Evolutionary conservation across 2,888 invertebrate species (phyloP).

Genomic region (Xestia sexstrigata): DNA sequence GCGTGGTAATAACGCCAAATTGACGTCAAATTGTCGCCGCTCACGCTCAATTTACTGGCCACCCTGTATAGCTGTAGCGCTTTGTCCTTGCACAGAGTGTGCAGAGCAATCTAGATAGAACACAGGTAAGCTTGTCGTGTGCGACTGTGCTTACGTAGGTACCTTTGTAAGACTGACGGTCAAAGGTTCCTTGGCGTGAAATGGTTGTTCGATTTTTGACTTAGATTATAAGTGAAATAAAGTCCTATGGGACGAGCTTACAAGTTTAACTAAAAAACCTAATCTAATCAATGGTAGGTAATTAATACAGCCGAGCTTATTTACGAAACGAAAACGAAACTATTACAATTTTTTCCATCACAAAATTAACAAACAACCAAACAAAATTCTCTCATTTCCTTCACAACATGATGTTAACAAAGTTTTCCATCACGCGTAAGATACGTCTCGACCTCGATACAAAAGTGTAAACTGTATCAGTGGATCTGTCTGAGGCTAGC

Average conservation of each 20-base stretch:
- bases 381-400: slow-evolving; percentile 5
- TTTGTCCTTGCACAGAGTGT: slow-evolving; percentile 40
- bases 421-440: slow-evolving; percentile 45
- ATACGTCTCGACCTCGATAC: slow-evolving; percentile 25
- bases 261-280: neutral
- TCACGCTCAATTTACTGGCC: slow-evolving; percentile 70
- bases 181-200: neutral
- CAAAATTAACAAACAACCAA: slow-evolving; percentile 1
- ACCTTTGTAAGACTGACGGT: neutral
- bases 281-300: neutral
- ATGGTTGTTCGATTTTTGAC: neutral
- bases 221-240: neutral
- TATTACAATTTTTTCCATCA: neutral
- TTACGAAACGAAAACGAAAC: neutral
- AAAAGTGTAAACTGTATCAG: slow-evolving; percentile 57
- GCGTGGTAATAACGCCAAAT: slow-evolving; percentile 77
- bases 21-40: slow-evolving; percentile 77
- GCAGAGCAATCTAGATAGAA: slow-evolving; percentile 30
- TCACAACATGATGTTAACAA: slow-evolving; percentile 1
- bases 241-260: neutral
- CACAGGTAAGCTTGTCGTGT: slow-evolving; percentile 14
- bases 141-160: too few species aligned
- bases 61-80: slow-evolving; percentile 25
- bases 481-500: slow-evolving; percentile 54
- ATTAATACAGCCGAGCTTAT: neutral